phyloP scores from a whole-genome alignment of 2,888 invertebrate species.

The Drosophila macrospina region DNA sequence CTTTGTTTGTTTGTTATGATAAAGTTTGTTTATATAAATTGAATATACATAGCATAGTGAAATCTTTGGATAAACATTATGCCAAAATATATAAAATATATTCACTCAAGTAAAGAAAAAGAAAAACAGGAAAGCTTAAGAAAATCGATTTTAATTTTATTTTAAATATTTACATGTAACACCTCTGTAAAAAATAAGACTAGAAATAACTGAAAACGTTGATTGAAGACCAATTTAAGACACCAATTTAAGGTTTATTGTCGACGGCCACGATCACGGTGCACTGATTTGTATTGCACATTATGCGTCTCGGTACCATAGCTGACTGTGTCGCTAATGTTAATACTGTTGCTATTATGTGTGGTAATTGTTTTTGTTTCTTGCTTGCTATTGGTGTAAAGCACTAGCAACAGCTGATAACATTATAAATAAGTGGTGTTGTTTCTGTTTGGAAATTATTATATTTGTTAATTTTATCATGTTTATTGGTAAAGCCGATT shows the following conservation, averaged over 20 bases:
- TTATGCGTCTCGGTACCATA: conserved; percentile 83
- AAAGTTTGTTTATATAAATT: too few relatives aligned
- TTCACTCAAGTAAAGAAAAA: too few relatives aligned
- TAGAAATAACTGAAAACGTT: conserved; percentile 73
- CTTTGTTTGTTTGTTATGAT: too few relatives aligned
- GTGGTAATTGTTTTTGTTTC: conserved; percentile 37
- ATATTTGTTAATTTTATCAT: conserved; percentile 3
- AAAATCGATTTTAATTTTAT: too few relatives aligned
- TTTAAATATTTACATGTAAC: conserved; percentile 72
- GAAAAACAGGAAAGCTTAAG: too few relatives aligned
- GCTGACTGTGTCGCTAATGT: conserved; percentile 61
- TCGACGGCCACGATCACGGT: conserved; percentile 64
- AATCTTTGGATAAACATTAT: too few relatives aligned
- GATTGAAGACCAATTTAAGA: conserved; percentile 32
- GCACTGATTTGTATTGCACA: conserved; percentile 77
- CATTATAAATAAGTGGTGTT: too few relatives aligned
- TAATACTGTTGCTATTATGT: conserved; percentile 39
- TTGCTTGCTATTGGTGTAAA: not conserved
- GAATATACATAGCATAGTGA: too few relatives aligned
- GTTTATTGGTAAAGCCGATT: conserved; percentile 12
- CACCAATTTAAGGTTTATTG: conserved; percentile 5
- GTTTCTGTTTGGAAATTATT: conserved; percentile 27
- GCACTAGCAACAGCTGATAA: too few relatives aligned
- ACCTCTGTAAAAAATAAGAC: conserved; percentile 60
- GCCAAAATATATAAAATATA: too few relatives aligned